Base-by-base conservation (phyloP, 2,888 invertebrate species). In the Tortrix viridana region DNA sequence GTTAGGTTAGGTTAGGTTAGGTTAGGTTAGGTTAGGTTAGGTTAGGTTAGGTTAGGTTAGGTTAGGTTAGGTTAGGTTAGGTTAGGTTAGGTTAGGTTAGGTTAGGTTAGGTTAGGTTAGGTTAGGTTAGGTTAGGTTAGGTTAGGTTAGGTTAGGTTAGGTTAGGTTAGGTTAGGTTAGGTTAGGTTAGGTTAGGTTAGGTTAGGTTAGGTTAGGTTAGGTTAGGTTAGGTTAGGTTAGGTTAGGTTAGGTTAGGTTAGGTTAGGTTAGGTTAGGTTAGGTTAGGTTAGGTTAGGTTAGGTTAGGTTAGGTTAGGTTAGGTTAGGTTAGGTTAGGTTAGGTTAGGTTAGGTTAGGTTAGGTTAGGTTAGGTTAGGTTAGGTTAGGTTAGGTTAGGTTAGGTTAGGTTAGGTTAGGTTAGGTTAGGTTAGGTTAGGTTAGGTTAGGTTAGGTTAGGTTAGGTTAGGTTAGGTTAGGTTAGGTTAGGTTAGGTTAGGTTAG, bases 51-150 rank as follows among this genome's bases (percentile, higher is more conserved):
- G 49, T 49, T 49, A 59, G 64, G 64, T 64, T 64, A 60, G 59
- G 59, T 65, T 65, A 65, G 59, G 58, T 58, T 64, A 49, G 58
- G 58, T 54, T 58, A 58, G 54, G 64, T 58, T 64, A 58, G 58
- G 64, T 58, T 64, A 58, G 58, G 64, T 59, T 64, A 64, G 64
- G 64, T 64, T 64, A 59, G 64, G 59, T 64, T 60, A 65, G 59
- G 59, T 60, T 49, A 49, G 49, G 49, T 63, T 49, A 49, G 49
- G 49, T 49, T 49, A 49, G 49, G 49, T 49, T 49, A 49, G 59
- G 58, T 59, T 59, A 64, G 59, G 64, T 64, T 59, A 64, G 59
- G 59, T 59, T 64, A 55, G 59, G 59, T 58, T 58, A 58, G 63
- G 58, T 58, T 64, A 58, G 58, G 63, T 64, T 64, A 58, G 63